Evolutionary conservation across 2,113 vertebrate species (phyloP), one percentile per base, ranked within the genome.

Genomic region (Irena cyanogastra): DNA sequence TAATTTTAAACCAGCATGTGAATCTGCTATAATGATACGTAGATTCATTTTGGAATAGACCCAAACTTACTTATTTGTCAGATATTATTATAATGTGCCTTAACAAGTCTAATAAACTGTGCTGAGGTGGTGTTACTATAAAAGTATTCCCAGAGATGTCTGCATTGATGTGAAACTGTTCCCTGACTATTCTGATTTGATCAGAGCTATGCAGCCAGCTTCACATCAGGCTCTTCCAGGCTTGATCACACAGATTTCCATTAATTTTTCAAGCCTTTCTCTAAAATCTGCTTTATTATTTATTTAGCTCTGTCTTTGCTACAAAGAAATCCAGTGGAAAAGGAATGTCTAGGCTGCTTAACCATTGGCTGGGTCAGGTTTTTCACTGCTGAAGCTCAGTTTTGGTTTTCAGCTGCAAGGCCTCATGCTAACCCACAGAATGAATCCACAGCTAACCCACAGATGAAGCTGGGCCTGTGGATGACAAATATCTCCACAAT

Each of bases 241-340:
- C 70, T 91, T 93, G 77, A 96, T 97, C 89, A 93, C 4, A n/a
- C 71, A 95, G 31, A 86, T 68, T 77, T 39, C 59, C 72, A 96
- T 97, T 93, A 96, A 96, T 94, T 96, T 98, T 97, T 97, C 80
- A 98, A 95, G 31, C 12, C 64, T 96, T 97, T 96, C 87, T 97
- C 82, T 93, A 94, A 96, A 94, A 94, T 89, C 82, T 94, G 56
- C 33, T 94, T 94, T 95, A 96, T 97, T 92, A 97, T 97, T 95
- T 97, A 97, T 97, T 96, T 85, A 96, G 80, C 44, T 53, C 41
- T 60, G 95, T 70, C 77, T 91, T 92, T 94, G 64, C 75, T 88
- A 89, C 77, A 94, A 75, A 95, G 82, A 66, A 95, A 96, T 91
- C 61, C 54, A 14, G 47, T 54, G 31, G 72, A 81, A 87, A 79